These are phyloP conservation scores for Diloba caeruleocephala DNA, from an alignment of 2,888 invertebrate genomes.

Conservation along the genomic window DNA sequence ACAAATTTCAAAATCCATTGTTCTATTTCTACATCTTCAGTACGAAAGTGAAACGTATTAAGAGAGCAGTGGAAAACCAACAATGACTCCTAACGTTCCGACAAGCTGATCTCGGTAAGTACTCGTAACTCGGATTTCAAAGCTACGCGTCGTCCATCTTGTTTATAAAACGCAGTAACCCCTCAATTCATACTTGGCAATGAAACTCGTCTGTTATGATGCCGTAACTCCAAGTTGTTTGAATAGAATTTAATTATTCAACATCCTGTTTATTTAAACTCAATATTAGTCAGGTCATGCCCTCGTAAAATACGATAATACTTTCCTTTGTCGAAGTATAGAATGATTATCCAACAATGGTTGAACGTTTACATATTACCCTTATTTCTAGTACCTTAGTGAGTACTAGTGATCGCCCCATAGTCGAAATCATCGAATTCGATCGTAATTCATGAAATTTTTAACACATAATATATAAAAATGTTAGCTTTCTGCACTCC, in stretches of 20 bases:
- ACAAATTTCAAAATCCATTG: slow-evolving; percentile 19
- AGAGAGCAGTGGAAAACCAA: slow-evolving; percentile 6
- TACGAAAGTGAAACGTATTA: neutral
- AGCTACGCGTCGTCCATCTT: slow-evolving; percentile 17
- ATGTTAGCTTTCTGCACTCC: too few species aligned
- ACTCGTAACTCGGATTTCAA: neutral
- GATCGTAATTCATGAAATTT: too few species aligned
- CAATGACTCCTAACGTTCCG: neutral
- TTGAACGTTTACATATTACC: slow-evolving; percentile 2
- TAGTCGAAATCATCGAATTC: too few species aligned
- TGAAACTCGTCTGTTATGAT: slow-evolving; percentile 35
- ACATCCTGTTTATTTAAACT: slow-evolving; percentile 27
- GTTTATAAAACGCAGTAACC: slow-evolving; percentile 34
- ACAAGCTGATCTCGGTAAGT: too few species aligned
- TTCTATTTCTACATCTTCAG: neutral
- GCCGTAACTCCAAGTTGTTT: slow-evolving; percentile 34
- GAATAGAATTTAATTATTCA: slow-evolving; percentile 34
- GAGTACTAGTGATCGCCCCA: too few species aligned
- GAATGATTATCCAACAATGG: slow-evolving; percentile 21
- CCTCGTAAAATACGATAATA: slow-evolving; percentile 27
- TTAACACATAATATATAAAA: too few species aligned
- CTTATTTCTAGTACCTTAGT: too few species aligned
- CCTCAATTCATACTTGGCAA: slow-evolving; percentile 22
- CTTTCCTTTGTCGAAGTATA: slow-evolving; percentile 27
- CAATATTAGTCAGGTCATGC: slow-evolving; percentile 22